A percentile compares a stretch with the other conserved stretches of the same genome.
Evolutionary conservation across 1,140 invertebrate genomes (phyloP).

Genomic region (Triops longicaudatus): DNA sequence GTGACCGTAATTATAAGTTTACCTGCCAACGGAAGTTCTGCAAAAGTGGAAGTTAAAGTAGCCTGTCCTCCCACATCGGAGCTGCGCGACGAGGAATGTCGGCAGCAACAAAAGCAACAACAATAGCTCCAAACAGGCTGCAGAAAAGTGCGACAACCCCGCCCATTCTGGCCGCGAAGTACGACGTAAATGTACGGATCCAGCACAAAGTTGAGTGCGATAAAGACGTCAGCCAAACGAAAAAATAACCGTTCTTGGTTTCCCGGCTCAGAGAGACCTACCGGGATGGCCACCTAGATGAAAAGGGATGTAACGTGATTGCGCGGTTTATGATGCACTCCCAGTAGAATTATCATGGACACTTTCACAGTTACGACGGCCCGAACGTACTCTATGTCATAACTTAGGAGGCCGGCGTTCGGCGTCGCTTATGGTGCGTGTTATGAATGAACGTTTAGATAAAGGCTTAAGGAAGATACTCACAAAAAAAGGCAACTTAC

Average conservation of each 20-base stretch:
- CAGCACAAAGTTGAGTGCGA: slow-evolving; percentile 70
- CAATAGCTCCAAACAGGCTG: slow-evolving; percentile 33
- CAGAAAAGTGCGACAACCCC: slow-evolving; percentile 30
- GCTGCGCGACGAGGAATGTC: slow-evolving; percentile 19
- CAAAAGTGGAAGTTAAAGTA: neutral
- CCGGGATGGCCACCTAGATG: slow-evolving; percentile 56
- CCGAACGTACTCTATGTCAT: neutral
- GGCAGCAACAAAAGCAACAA: slow-evolving; percentile 18
- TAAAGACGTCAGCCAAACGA: slow-evolving; percentile 57
- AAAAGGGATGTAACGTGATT: slow-evolving; percentile 24
- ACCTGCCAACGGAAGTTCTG: neutral
- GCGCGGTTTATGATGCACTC: slow-evolving; percentile 1
- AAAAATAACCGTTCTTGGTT: slow-evolving; percentile 41
- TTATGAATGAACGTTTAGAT: neutral
- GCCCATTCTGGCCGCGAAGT: slow-evolving; percentile 41
- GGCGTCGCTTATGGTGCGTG: neutral
- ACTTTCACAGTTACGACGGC: neutral
- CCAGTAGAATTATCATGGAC: neutral
- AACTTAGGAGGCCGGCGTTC: neutral
- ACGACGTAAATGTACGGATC: slow-evolving; percentile 76
- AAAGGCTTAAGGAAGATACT: neutral
- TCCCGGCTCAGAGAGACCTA: slow-evolving; percentile 46
- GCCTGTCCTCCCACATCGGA: neutral
- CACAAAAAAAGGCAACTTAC: slow-evolving; percentile 43
- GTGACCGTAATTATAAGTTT: neutral